Evolutionary conservation across 2,888 invertebrate species (phyloP), one percentile per base, ranked within the genome.

Genomic region (Cantharis lateralis): DNA sequence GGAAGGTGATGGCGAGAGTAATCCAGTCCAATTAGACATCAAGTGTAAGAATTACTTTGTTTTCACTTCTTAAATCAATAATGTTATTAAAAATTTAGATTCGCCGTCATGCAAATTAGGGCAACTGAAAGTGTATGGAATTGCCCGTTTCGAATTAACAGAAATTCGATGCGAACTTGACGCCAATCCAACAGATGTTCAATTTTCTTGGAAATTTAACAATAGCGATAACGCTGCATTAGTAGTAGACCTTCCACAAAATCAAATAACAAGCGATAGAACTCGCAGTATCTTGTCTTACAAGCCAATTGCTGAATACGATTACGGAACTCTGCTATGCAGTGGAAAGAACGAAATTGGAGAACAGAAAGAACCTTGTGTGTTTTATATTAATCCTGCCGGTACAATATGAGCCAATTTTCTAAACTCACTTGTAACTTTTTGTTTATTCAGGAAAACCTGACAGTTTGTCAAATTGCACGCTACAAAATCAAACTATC

Each of bases 1-100:
- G 78, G 96, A 96, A 87, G 97, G 97, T 64, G 95, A 95, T 82
- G 95, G 96, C 1, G 94, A 95, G 81, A 96, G 96, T 88, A 96
- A 96, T 88, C 92, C 94, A 1, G 93, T 96, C 26, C 93, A 93
- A 71, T 89, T 97, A 82, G 95, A 95, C 88, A 93, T 97, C 78
- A 93, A 95, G 91, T 96, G 97, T 97, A 90, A 94, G 94, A 15
- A 15, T 32, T 20, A n/a, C 5, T 24, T 61, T 62, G 20, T 18
- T 16, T 18, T 16, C 7, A 2, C 3, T 18, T 61, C 3, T 66
- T 66, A 20, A 66, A 66, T 5, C 11, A 16, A 20, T 66, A 66
- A 48, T 5, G 2, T 20, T 9, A 24, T 66, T 66, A 66, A 48
- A 32, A 48, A n/a, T 48, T 69, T 87, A 95, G 95, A 93, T 89